Conservation (phyloP, 2,888 invertebrate genomes). For the Clistopyga incitator region DNA sequence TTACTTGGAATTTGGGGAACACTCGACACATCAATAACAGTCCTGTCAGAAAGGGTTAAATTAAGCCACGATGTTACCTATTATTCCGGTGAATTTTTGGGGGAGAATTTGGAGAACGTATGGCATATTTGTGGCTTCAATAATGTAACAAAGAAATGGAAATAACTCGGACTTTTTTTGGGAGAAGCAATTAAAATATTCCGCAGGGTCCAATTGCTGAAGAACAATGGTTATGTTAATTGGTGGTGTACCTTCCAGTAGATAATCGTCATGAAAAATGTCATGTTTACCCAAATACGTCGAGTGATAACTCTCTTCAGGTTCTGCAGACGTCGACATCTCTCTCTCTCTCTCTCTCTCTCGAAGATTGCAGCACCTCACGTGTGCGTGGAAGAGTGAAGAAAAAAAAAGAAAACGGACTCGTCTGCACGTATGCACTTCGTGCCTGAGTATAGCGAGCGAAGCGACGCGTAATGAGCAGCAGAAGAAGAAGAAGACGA, state of each 20-base stretch:
- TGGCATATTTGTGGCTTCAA: conserved; percentile 38
- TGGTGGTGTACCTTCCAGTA: too few relatives aligned
- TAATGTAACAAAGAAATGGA: conserved; percentile 12
- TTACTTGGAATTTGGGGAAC: conserved; percentile 49
- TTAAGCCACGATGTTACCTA: conserved; percentile 33
- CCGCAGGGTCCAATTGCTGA: not conserved
- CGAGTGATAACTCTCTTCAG: not conserved
- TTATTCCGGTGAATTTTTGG: conserved; percentile 35
- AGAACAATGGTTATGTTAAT: not conserved
- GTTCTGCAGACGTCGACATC: not conserved
- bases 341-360: conserved; percentile 14
- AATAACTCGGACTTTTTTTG: not conserved
- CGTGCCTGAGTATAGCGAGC: conserved; percentile 9
- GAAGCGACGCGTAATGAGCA: conserved; percentile 12
- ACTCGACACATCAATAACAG: conserved; percentile 52
- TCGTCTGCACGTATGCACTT: conserved; percentile 31
- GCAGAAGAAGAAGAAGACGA: conserved; percentile 19
- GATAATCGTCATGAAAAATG: not conserved
- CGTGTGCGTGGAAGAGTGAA: conserved; percentile 16
- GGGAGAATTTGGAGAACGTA: conserved; percentile 29
- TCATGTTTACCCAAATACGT: not conserved
- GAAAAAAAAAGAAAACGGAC: conserved; percentile 2
- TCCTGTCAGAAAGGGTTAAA: conserved; percentile 14
- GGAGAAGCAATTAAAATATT: not conserved
- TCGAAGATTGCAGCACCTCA: not conserved